A percentile compares a stretch with the other conserved stretches of the same genome.
Conservation (phyloP, 2,113 vertebrate species). For the Cettia cetti region DNA sequence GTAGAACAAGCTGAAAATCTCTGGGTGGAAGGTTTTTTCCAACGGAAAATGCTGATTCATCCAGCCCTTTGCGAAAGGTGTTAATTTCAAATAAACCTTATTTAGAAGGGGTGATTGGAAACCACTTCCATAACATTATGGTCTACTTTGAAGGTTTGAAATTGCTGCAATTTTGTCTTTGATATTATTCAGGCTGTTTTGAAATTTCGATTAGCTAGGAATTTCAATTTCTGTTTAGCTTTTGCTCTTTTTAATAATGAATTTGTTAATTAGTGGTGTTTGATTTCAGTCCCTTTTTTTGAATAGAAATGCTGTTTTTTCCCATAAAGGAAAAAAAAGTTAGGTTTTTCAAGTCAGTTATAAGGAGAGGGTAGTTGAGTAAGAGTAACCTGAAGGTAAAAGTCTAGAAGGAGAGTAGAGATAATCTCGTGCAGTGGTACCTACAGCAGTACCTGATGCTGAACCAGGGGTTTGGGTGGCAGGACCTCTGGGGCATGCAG, state of each 20-base stretch:
- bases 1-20: not conserved
- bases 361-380: not conserved
- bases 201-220: not conserved
- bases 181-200: constrained; percentile 3
- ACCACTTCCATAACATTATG: constrained; percentile 36
- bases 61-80: not conserved
- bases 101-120: constrained; percentile 32
- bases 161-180: constrained; percentile 13
- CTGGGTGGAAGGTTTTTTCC: constrained; percentile 7
- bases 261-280: not conserved
- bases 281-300: not conserved
- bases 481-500: not conserved
- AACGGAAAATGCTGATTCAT: constrained; percentile 42
- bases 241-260: not conserved
- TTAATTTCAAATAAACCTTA: constrained; percentile 41
- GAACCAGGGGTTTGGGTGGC: not conserved
- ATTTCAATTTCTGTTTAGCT: not conserved
- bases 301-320: not conserved
- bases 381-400: not conserved
- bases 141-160: constrained; percentile 23
- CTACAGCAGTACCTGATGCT: not conserved
- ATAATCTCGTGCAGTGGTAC: not conserved
- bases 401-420: not conserved
- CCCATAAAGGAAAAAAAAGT: not conserved
- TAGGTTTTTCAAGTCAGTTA: not conserved